Base-by-base conservation (phyloP, 2,888 invertebrate species). In the Drosophila falleni region DNA sequence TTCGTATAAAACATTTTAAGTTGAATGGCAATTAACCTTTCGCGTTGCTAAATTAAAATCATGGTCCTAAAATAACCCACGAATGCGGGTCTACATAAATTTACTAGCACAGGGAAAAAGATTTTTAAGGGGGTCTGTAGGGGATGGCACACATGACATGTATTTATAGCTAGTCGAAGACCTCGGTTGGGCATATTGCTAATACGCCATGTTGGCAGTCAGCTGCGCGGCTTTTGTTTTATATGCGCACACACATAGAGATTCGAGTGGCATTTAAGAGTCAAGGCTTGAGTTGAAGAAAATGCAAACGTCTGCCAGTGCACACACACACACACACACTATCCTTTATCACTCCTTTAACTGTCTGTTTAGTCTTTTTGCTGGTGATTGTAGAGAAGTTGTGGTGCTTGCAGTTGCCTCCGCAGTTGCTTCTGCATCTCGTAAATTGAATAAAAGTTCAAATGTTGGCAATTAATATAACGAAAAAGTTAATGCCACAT, bases 371-470 rank as follows among this genome's bases (percentile, higher is more conserved):
- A 59, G 55, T 54, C 75, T 61, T 70, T 74, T 74, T 66, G 75
- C 62, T 54, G 41, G 53, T 56, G 13, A 42, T 53, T 61, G 61
- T 26, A n/a, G 49, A 2, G 44, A 33, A 26, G 35, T 10, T 61
- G 26, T 29, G 44, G 60, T 60, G 42, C 53, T 26, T 55, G 74
- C 79, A 62, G 55, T 60, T 69, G 76, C 59, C 58, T 39, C 68
- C 53, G 65, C 67, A 62, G 66, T 64, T 82, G 65, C 71, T 76
- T 59, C 46, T 59, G 64, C 31, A 66, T 84, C 89, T 90, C 91
- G 90, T 91, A 91, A 91, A 91, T 91, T 91, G 90, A 90, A 91
- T 90, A 89, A 90, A 91, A 91, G 91, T 91, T 91, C 91, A 91
- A 91, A 90, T 90, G 90, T 87, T 87, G 82, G 90, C 91, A 91